Evolutionary conservation across 2,797 vertebrate genomes (phyloP).

Genomic region (Tachyglossus aculeatus): DNA sequence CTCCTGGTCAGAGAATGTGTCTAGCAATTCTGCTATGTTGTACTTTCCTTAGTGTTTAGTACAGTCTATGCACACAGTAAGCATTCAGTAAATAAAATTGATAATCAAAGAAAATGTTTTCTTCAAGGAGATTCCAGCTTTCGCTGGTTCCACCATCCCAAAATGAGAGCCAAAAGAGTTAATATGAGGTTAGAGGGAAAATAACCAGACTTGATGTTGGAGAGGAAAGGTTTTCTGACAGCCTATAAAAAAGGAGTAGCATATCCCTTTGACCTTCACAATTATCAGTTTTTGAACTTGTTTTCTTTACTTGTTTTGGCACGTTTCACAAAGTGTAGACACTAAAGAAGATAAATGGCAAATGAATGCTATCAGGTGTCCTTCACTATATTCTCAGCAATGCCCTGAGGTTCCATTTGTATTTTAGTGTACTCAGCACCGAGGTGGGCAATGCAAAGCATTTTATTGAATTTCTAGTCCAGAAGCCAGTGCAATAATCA

Average conservation of each 20-base stretch:
- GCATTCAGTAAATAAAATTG: too few relatives aligned
- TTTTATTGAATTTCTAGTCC: constrained; percentile 51
- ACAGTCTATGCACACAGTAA: too few relatives aligned
- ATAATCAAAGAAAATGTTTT: neutral
- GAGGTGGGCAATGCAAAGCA: constrained; percentile 33
- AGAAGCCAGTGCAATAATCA: constrained; percentile 29
- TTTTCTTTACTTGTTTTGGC: constrained; percentile 3
- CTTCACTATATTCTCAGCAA: constrained; percentile 39
- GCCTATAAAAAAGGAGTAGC: constrained; percentile 18
- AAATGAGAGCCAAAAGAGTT: constrained; percentile 23
- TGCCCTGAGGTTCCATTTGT: constrained; percentile 34
- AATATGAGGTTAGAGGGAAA: constrained; percentile 26
- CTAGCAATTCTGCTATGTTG: too few relatives aligned
- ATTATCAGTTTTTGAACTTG: constrained; percentile 29
- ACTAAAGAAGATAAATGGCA: constrained; percentile 59
- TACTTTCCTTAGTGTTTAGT: too few relatives aligned
- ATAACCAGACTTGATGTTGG: neutral
- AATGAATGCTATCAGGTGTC: constrained; percentile 31
- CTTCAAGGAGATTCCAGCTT: neutral
- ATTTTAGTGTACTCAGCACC: constrained; percentile 43
- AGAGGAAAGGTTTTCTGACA: constrained; percentile 46
- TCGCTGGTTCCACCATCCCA: neutral
- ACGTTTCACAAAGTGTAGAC: constrained; percentile 48
- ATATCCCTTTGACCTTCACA: constrained; percentile 26
- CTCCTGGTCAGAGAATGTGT: too few relatives aligned